Evolutionary conservation across 2,888 invertebrate species (phyloP).

Genomic region (Neoaliturus tenellus): DNA sequence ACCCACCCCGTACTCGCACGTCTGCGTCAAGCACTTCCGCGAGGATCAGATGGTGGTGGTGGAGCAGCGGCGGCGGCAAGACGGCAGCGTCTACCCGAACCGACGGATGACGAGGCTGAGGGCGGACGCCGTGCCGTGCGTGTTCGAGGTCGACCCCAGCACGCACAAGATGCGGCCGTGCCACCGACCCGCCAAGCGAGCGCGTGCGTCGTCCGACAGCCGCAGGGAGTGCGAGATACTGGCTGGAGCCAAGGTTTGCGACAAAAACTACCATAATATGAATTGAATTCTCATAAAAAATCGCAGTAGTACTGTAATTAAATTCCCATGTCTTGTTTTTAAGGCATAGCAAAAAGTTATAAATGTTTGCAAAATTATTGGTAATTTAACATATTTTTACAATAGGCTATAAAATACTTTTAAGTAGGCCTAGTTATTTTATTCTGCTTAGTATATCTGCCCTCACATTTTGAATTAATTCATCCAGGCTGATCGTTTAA

Average conservation of each 20-base stretch:
- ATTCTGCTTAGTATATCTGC: too few species aligned
- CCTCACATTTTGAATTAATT: too few species aligned
- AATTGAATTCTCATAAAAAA: too few species aligned
- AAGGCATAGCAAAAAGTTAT: too few species aligned
- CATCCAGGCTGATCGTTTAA: too few species aligned
- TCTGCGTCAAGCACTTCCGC: constrained; percentile 56
- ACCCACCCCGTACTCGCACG: constrained; percentile 32
- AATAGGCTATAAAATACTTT: too few species aligned
- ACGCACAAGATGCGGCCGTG: constrained; percentile 12
- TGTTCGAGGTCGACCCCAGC: constrained; percentile 37
- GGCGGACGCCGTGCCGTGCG: constrained; percentile 38
- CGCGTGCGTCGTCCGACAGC: not conserved
- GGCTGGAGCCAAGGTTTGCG: not conserved
- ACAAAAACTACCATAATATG: too few species aligned
- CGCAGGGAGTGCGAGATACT: not conserved
- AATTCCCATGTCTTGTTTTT: too few species aligned
- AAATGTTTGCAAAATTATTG: too few species aligned
- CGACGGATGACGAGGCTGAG: not conserved
- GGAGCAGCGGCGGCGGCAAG: not conserved
- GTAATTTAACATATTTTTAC: too few species aligned
- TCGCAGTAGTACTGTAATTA: too few species aligned
- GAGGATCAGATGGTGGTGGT: not conserved
- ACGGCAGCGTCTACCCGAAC: not conserved
- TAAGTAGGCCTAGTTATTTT: too few species aligned
- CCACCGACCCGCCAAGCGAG: not conserved